Evolutionary conservation across 2,888 invertebrate genomes (phyloP), one percentile per base, ranked within the genome.

Genomic region (Junonia oenone): DNA sequence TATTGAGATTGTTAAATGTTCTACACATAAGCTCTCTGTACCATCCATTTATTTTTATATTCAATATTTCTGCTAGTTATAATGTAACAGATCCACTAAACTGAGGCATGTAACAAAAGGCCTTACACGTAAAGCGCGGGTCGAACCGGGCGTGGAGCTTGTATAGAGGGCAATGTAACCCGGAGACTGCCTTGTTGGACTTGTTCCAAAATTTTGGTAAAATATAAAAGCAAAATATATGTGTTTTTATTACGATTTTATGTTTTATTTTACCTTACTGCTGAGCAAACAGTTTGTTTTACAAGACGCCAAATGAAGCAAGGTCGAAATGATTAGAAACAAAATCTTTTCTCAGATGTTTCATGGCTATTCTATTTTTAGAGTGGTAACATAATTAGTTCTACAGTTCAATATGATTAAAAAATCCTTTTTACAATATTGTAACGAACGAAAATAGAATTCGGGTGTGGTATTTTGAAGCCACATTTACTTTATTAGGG

Each of bases 191-290:
- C 83, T 84, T 83, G 79, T 78, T 81, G 86, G 85, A 83, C 78
- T 66, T 65, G 81, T 71, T 85, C 83, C 84, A 78, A 79, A 72
- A 75, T 79, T 83, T 86, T 83, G 84, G 83, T 85, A 83, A 80
- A 80, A 76, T 78, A 83, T 80, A 80, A 83, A 88, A 83, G 82
- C 81, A 81, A 85, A 87, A 85, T 88, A 89, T 88, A 88, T 87
- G 88, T 88, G 88, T 88, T 89, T 89, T 87, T 88, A 87, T 89
- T 88, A 88, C 77, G 80, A 83, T 64, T 53, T 47, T 35, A 62
- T 79, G 74, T 86, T 88, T 86, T 70, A 82, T 83, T 84, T 74
- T 31, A 37, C n/a, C 43, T 35, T 11, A 33, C 9, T 5, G 2
- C 29, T 11, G n/a, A 33, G 31, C n/a, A 11, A 33, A n/a, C 2